Evolutionary conservation across 2,888 invertebrate genomes (phyloP), one percentile per base, ranked within the genome.

Genomic region (Drosophila greeni): DNA sequence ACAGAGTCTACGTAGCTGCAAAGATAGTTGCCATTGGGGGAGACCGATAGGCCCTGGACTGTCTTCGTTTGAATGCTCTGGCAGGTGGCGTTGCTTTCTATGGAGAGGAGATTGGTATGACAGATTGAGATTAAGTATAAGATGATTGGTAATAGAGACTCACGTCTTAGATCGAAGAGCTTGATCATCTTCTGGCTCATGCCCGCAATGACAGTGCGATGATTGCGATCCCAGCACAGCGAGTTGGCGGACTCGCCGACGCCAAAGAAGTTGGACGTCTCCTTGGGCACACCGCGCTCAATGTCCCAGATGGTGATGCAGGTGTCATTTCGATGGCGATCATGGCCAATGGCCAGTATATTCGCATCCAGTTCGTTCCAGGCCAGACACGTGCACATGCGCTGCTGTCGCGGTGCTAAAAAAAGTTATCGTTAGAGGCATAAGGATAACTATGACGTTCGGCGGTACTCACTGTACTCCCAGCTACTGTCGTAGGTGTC

Each of bases 281-380:
- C 89, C 57, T 88, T 88, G 12, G 89, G 87, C 18, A 86, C 70
- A 5, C 89, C 89, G 8, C 82, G 84, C 43, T 86, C 88, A 37
- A 86, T 93, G 88, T 98, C 97, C 97, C 97, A 98, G 47, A 98
- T 91, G 8, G 96, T 90, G 39, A 98, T 92, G 62, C 95, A 96
- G 87, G 94, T 93, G 88, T 98, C 98, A 36, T 95, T 94, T 70
- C 97, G 92, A 86, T 96, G 94, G 86, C 95, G 96, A 82, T 98
- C 98, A 80, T 97, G 91, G 0, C 96, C 97, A 56, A 94, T 94
- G 0, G 95, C 96, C 64, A 98, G 89, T 76, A 97, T 90, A 87
- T 95, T 94, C 23, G 92, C 91, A 76, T 97, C 96, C 12, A 91
- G 89, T 31, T 94, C 94, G 88, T 95, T 97, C 97, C 97, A 98